phyloP scores from a whole-genome alignment of 2,113 vertebrate species.

The Zosterops lateralis region DNA sequence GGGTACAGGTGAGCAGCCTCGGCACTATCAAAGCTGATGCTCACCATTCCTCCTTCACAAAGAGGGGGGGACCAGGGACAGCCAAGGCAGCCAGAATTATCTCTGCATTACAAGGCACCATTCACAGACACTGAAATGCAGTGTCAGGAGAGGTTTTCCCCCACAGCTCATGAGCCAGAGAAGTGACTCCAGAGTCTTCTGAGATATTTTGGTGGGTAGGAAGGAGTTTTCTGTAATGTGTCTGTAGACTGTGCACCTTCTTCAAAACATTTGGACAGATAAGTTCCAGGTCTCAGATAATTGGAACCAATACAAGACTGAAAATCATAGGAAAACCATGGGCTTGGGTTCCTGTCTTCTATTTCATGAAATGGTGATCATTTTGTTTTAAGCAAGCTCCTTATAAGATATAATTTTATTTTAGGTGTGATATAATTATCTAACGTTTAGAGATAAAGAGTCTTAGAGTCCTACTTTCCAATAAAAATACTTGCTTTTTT shows the following conservation, averaged over 20 bases:
- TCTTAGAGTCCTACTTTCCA: not conserved
- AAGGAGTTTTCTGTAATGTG: not conserved
- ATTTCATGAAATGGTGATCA: not conserved
- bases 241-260: not conserved
- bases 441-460: not conserved
- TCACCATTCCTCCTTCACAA: not conserved
- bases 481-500: not conserved
- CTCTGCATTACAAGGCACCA: not conserved
- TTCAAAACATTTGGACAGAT: not conserved
- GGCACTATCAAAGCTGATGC: not conserved
- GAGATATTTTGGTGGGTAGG: not conserved
- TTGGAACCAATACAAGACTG: not conserved
- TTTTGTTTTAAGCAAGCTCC: not conserved
- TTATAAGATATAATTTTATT: not conserved
- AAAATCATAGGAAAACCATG: not conserved
- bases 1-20: not conserved
- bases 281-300: not conserved
- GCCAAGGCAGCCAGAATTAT: not conserved
- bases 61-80: not conserved
- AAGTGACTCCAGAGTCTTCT: not conserved
- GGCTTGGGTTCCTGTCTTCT: not conserved
- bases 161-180: not conserved
- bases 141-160: not conserved
- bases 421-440: not conserved
- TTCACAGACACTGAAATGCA: not conserved